phyloP scores from a whole-genome alignment of 2,113 vertebrate species.

The Mastomys coucha region DNA sequence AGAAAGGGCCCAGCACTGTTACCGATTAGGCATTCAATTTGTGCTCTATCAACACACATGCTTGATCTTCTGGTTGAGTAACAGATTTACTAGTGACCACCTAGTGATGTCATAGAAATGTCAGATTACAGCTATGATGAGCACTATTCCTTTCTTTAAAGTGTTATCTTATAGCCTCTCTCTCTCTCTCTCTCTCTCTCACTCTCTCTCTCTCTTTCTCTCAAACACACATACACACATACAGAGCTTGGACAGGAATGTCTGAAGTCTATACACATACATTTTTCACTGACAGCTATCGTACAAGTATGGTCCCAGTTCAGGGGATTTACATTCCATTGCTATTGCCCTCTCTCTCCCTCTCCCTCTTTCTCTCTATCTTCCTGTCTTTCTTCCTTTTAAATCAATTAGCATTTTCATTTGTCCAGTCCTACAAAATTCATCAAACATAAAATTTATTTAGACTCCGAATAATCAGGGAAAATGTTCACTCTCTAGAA shows the following conservation, averaged over 20 bases:
- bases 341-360: no score
- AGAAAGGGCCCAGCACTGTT: not conserved
- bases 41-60: not conserved
- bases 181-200: no score
- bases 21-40: not conserved
- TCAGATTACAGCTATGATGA: conserved; percentile 1
- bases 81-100: not conserved
- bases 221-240: not conserved
- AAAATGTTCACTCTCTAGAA: conserved; percentile 17
- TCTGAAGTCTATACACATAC: not conserved
- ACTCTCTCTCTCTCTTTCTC: no score
- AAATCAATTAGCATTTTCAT: not conserved
- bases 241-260: not conserved
- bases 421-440: not conserved
- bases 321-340: conserved; percentile 4
- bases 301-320: not conserved
- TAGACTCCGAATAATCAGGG: not conserved
- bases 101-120: not conserved
- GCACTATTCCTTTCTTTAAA: not conserved
- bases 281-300: conserved; percentile 8
- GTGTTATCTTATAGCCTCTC: not conserved
- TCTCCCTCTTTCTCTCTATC: no score
- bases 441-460: not conserved
- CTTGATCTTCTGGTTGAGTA: conserved; percentile 22
- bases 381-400: not conserved